A percentile compares a stretch with the other conserved stretches of the same genome.
Conservation (phyloP, 1,140 invertebrate species). For the Orius insidiosus region DNA sequence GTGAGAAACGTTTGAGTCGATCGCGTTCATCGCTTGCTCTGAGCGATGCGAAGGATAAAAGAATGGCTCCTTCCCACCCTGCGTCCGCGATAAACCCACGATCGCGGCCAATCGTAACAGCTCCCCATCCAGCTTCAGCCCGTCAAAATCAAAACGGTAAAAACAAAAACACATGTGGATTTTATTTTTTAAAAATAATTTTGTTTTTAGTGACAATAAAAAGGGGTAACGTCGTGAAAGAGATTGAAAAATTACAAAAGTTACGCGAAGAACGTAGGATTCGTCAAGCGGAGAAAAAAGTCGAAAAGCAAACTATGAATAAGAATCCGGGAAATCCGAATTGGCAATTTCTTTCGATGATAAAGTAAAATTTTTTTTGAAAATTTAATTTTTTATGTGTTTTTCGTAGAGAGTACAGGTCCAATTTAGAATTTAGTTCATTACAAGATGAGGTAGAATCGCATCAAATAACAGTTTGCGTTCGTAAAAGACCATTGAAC, state of each 20-base stretch:
- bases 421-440: not conserved
- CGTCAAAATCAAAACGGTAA: no score
- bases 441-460: not conserved
- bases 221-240: not conserved
- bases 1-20: no score
- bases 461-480: slow-evolving; percentile 10
- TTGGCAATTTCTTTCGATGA: slow-evolving; percentile 5
- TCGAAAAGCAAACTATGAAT: not conserved
- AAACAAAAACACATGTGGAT: no score
- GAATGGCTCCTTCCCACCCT: no score
- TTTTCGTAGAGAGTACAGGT: not conserved
- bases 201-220: no score
- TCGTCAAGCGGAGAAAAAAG: slow-evolving; percentile 4
- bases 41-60: no score
- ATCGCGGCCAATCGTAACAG: no score
- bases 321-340: slow-evolving; percentile 6
- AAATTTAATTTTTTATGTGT: not conserved
- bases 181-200: no score
- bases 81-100: no score
- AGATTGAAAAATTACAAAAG: slow-evolving; percentile 5
- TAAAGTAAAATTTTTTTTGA: slow-evolving; percentile 1
- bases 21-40: no score
- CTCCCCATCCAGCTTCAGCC: no score
- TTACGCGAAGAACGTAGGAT: slow-evolving; percentile 4
- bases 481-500: slow-evolving; percentile 9